Evolutionary conservation across 2,113 vertebrate species (phyloP).

Genomic region (Brienomyrus brachyistius): DNA sequence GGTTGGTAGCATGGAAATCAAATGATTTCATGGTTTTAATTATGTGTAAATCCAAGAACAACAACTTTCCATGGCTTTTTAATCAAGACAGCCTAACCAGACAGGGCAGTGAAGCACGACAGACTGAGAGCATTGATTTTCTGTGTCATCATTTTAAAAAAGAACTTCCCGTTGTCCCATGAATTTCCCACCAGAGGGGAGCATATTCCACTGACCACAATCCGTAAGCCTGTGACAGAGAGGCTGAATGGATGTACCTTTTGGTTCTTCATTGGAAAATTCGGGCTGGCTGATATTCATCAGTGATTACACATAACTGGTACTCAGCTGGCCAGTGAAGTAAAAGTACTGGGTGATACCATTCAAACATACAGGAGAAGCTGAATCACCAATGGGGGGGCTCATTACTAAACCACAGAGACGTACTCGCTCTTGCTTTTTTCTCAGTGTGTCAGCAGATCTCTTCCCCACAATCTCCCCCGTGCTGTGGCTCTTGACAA

Average conservation of each 20-base stretch:
- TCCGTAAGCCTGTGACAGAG: neutral
- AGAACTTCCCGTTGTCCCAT: neutral
- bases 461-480: neutral
- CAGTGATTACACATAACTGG: neutral
- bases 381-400: neutral
- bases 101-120: neutral
- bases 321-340: neutral
- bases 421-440: neutral
- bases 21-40: conserved; percentile 11
- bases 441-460: neutral
- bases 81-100: neutral
- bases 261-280: neutral
- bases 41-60: neutral
- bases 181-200: neutral
- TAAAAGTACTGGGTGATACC: neutral
- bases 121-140: neutral
- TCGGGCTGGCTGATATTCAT: neutral
- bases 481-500: neutral
- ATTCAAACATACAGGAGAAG: neutral
- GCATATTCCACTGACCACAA: neutral
- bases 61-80: neutral
- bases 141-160: neutral
- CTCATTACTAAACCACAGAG: neutral
- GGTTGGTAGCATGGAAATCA: neutral
- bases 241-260: neutral